phyloP scores from a whole-genome alignment of 2,113 vertebrate genomes.

The Mixornis gularis region DNA sequence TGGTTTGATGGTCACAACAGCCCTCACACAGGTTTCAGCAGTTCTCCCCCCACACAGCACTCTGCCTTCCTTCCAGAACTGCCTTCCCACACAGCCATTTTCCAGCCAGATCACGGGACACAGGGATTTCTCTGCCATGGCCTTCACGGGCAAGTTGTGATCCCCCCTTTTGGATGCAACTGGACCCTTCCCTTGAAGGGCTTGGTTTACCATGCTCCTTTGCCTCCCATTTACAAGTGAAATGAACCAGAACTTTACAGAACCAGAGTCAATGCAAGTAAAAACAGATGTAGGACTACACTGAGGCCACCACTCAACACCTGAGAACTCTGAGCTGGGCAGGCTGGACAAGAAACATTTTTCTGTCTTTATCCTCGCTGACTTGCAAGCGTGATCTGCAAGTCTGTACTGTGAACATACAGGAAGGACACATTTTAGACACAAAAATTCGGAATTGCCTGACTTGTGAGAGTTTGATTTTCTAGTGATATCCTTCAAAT shows the following conservation, averaged over 20 bases:
- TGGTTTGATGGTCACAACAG: not conserved
- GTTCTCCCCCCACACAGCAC: accelerated
- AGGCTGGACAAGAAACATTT: not conserved
- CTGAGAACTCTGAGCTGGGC: not conserved
- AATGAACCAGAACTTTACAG: not conserved
- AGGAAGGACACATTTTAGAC: not conserved
- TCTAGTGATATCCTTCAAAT: not conserved
- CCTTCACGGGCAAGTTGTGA: not conserved
- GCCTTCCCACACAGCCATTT: not conserved
- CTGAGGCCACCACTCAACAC: not conserved
- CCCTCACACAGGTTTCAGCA: not conserved
- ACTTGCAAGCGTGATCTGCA: not conserved
- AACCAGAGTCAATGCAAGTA: not conserved
- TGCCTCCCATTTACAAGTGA: not conserved
- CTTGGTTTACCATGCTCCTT: not conserved
- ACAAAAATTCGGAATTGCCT: not conserved
- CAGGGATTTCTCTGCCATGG: not conserved
- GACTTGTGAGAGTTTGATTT: not conserved
- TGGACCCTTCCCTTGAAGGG: not conserved
- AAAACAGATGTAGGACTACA: not conserved
- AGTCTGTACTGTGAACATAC: accelerated
- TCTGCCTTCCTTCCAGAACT: not conserved
- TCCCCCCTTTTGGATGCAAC: not conserved
- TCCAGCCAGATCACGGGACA: not conserved
- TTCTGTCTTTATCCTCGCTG: not conserved